A percentile compares a stretch with the other conserved stretches of the same genome.
Conservation (phyloP, 2,113 vertebrate species). For the Galemys pyrenaicus region DNA sequence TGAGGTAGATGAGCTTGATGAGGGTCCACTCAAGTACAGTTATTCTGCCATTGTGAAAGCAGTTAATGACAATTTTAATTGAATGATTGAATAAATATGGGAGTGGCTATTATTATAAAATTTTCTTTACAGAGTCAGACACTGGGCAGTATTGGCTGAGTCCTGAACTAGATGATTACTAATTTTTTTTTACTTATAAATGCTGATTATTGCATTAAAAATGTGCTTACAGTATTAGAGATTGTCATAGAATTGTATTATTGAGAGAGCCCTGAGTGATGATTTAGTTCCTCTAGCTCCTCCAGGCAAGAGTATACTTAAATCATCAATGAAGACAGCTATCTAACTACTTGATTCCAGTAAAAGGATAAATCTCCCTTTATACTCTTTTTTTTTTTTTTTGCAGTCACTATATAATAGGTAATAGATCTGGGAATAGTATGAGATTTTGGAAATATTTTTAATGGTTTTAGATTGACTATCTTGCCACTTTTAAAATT, state of each 20-base stretch:
- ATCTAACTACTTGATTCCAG: background rate
- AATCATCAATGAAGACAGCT: background rate
- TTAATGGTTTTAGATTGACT: conserved; percentile 46
- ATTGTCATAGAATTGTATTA: background rate
- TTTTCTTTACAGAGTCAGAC: background rate
- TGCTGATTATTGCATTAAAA: background rate
- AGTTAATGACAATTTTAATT: background rate
- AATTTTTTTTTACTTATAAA: background rate
- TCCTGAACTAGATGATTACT: background rate
- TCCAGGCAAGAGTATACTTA: background rate
- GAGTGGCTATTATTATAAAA: background rate
- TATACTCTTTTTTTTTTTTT: background rate
- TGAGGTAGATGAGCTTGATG: background rate
- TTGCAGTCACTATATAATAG: background rate
- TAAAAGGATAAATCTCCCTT: background rate
- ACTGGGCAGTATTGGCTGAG: background rate
- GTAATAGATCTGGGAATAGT: background rate
- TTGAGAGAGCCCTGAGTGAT: background rate
- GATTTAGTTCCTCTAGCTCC: background rate
- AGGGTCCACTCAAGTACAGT: background rate
- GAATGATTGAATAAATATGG: background rate
- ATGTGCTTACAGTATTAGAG: background rate
- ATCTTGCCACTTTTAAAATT: conserved; percentile 46
- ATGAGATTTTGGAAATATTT: conserved; percentile 10
- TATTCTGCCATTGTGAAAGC: background rate